Conservation (phyloP, 2,797 vertebrate genomes). For the Chaetophractus vellerosus region DNA sequence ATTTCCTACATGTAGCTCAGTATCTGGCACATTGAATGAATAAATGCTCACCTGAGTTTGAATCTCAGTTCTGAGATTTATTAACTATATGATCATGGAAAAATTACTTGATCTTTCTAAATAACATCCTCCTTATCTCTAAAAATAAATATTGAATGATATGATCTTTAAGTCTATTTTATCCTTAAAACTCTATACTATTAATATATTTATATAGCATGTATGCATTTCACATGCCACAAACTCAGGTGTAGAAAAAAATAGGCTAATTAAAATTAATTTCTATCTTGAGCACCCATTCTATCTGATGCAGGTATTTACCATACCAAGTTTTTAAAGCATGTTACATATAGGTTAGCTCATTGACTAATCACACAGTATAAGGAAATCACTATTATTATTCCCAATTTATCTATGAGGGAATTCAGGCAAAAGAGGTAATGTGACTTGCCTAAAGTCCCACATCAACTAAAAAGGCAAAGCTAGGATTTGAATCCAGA, state of each 20-base stretch:
- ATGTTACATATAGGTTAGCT: neutral
- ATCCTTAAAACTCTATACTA: constrained; percentile 1
- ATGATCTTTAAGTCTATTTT: constrained; percentile 31
- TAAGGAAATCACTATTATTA: constrained; percentile 24
- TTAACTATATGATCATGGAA: neutral
- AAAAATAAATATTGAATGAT: constrained; percentile 15
- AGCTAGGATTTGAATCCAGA: neutral
- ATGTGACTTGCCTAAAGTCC: neutral
- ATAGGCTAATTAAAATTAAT: constrained; percentile 22
- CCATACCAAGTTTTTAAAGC: neutral
- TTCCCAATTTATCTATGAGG: neutral
- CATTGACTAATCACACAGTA: neutral
- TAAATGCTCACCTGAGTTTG: neutral
- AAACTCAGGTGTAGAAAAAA: neutral
- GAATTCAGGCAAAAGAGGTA: neutral
- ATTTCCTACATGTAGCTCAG: neutral
- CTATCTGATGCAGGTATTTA: neutral
- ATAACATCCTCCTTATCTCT: neutral
- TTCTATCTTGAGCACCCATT: neutral
- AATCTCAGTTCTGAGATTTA: constrained; percentile 30
- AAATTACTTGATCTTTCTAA: constrained; percentile 49
- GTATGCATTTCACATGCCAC: neutral
- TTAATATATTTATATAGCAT: neutral
- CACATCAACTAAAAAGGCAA: neutral
- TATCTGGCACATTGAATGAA: neutral